Conservation (phyloP, 2,888 invertebrate species). For the Aphelenchoides bicaudatus region DNA sequence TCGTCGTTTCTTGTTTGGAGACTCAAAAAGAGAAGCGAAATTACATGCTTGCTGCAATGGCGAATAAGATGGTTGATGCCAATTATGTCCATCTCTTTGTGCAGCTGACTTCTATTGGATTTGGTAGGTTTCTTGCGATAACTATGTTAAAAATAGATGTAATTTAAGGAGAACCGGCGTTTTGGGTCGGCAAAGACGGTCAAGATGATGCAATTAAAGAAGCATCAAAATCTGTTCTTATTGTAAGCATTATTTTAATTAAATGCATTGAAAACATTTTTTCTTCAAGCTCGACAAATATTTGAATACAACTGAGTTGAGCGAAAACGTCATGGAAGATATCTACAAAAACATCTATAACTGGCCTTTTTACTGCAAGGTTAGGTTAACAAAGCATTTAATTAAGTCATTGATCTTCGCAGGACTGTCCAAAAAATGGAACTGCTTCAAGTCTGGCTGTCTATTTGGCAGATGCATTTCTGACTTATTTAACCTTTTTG, state of each 20-base stretch:
- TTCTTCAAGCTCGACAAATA: neutral
- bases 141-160: neutral
- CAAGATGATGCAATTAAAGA: neutral
- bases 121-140: neutral
- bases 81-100: constrained; percentile 2
- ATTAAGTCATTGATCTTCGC: no score
- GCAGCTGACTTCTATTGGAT: neutral
- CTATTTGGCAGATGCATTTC: constrained; percentile 2
- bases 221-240: neutral
- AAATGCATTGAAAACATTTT: neutral
- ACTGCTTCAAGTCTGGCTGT: constrained; percentile 2
- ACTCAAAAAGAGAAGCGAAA: neutral
- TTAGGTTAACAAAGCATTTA: no score
- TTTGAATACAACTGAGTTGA: neutral
- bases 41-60: neutral
- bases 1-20: constrained; percentile 2
- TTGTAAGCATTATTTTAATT: neutral
- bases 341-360: neutral
- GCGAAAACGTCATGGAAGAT: neutral
- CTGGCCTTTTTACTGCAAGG: constrained; percentile 5
- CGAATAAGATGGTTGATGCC: neutral
- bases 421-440: no score
- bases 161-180: neutral
- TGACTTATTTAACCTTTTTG: neutral
- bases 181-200: neutral